These are phyloP conservation scores for Aphidius colemani DNA, from an alignment of 2,888 invertebrate species.

Conservation along the genomic window DNA sequence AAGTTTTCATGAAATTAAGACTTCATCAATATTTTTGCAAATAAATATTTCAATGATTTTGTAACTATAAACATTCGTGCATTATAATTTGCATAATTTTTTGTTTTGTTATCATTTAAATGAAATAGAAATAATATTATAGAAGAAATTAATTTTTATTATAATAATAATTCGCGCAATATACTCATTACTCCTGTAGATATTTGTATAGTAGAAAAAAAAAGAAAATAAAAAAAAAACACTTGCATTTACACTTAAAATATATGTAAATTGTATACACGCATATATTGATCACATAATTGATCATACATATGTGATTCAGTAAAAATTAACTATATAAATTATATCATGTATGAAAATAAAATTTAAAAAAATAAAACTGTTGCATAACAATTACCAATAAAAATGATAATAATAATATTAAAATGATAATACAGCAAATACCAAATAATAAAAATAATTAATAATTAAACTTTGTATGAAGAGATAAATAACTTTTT, in stretches of 20 bases:
- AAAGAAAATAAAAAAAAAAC: slow-evolving; percentile 37
- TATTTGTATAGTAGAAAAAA: slow-evolving; percentile 58
- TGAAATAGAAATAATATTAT: too few species aligned
- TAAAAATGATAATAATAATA: slow-evolving; percentile 40
- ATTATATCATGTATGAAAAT: slow-evolving; percentile 38
- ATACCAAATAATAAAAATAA: slow-evolving; percentile 34
- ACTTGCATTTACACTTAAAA: too few species aligned
- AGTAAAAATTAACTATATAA: too few species aligned
- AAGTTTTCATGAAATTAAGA: too few species aligned
- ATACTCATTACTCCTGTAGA: slow-evolving; percentile 57
- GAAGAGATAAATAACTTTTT: slow-evolving; percentile 36
- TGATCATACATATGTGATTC: too few species aligned
- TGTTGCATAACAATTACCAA: slow-evolving; percentile 19
- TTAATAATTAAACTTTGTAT: slow-evolving; percentile 38
- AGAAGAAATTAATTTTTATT: too few species aligned
- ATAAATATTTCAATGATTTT: not conserved
- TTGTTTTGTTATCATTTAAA: too few species aligned
- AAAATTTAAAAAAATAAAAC: slow-evolving; percentile 42
- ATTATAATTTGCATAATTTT: slow-evolving; percentile 18
- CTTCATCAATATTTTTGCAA: not conserved
- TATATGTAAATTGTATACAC: too few species aligned
- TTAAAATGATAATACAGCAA: slow-evolving; percentile 47
- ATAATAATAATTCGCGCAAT: slow-evolving; percentile 38
- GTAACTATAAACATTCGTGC: too few species aligned
- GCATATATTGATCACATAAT: too few species aligned